Conservation (phyloP, 2,797 vertebrate genomes). For the Peromyscus attwateri region DNA sequence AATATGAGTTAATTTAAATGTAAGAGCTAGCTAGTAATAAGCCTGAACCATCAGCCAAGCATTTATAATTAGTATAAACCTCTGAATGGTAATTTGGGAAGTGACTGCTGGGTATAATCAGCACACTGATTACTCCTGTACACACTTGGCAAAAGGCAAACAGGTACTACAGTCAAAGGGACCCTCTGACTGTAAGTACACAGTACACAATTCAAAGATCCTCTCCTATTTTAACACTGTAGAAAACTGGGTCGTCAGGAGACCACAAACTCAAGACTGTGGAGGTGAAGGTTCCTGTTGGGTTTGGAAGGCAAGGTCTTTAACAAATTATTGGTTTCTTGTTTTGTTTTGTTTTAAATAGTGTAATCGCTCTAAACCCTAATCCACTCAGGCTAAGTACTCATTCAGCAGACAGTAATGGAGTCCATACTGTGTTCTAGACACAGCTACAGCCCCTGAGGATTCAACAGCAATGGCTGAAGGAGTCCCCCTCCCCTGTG, state of each 20-base stretch:
- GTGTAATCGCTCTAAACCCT: neutral
- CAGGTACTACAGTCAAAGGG: neutral
- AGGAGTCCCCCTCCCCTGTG: neutral
- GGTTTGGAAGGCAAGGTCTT: neutral
- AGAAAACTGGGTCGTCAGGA: neutral
- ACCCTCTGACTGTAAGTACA: fast-evolving
- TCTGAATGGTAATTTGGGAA: no score
- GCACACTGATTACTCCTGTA: no score
- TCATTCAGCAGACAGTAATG: neutral
- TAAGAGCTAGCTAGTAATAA: no score
- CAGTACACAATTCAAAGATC: neutral
- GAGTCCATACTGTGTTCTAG: neutral
- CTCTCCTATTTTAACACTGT: neutral
- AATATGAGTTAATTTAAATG: no score
- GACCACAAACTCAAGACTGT: neutral
- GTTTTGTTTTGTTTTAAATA: neutral
- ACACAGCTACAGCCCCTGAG: neutral
- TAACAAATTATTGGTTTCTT: neutral
- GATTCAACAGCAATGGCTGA: neutral
- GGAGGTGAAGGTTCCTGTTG: neutral
- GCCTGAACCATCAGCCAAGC: no score
- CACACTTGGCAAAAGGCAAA: neutral
- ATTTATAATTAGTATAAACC: no score
- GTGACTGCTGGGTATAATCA: no score
- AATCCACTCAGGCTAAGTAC: neutral